These are phyloP conservation scores for Leptopilina clavipes DNA, from an alignment of 1,140 invertebrate species.

Conservation along the genomic window DNA sequence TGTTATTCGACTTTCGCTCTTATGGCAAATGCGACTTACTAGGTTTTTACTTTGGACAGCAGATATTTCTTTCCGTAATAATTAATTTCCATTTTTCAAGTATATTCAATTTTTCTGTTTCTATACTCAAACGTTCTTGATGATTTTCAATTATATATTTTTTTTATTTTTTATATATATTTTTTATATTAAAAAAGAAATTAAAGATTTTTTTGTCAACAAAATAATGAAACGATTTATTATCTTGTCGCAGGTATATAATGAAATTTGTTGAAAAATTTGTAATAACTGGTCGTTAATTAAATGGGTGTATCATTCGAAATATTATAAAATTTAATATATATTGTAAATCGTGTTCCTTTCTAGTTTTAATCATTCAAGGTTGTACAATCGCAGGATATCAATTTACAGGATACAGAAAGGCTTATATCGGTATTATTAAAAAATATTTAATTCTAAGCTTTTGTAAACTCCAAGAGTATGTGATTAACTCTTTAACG, in stretches of 20 bases:
- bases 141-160: too few relatives aligned
- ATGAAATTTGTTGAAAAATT: background rate
- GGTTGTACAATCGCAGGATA: slow-evolving; percentile 6
- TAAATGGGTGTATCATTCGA: background rate
- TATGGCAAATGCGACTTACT: too few relatives aligned
- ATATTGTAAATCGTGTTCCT: background rate
- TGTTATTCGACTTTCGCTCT: too few relatives aligned
- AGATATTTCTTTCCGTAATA: too few relatives aligned
- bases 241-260: background rate
- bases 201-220: background rate
- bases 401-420: slow-evolving; percentile 3
- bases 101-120: too few relatives aligned
- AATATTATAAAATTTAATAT: background rate
- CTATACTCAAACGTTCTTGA: too few relatives aligned
- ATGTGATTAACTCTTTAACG: slow-evolving; percentile 1
- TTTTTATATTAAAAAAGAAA: too few relatives aligned
- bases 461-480: slow-evolving; percentile 14
- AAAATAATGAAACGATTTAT: background rate
- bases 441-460: background rate
- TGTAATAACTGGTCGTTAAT: slow-evolving; percentile 9
- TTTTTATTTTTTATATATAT: too few relatives aligned
- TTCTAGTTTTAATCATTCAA: slow-evolving; percentile 17
- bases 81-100: too few relatives aligned
- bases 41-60: too few relatives aligned
- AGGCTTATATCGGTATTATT: background rate